Evolutionary conservation across 2,797 vertebrate genomes (phyloP), one percentile per base, ranked within the genome.

Genomic region (Distichodus sexfasciatus): DNA sequence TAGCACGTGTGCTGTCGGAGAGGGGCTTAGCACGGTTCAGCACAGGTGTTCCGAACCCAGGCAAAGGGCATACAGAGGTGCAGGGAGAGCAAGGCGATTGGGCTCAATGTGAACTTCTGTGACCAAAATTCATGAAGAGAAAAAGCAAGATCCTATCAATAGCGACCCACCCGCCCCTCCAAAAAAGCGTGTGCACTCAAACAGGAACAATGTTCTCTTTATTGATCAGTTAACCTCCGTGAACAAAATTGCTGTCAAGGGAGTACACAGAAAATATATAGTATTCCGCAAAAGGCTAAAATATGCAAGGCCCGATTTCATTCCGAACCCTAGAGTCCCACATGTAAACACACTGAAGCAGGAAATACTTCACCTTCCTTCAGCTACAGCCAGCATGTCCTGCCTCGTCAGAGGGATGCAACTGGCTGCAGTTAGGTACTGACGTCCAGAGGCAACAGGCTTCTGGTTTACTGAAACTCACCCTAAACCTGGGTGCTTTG

Each of bases 381-480:
- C 68, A 77, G 87, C 82, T 57, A 79, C 76, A 80, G 64, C 50
- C 70, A 84, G 76, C 17, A 46, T 28, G 59, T 83, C 85, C 84
- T 71, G 76, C 78, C 58, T 87, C 87, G 84, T 84, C 81, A 86
- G 83, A 88, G 85, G 85, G 88, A 85, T 82, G 73, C 82, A 86
- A 87, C 81, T 81, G 90, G 90, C 86, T 90, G 85, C 80, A 86
- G 88, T 87, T 86, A 88, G 85, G 87, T 85, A 85, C 78, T 89
- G 91, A 91, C 81, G 86, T 90, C 88, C 83, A 88, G 73, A 91
- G 86, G 87, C 81, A 91, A 91, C 90, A 93, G 89, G 92, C 90
- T 89, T 90, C 88, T 90, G 90, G 89, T 89, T 93, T 89, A 88
- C 79, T 86, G 66, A 85, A 86, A 85, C 80, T 82, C 81, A 82